Percentiles rank a stretch among this genome's conserved stretches.
Evolutionary conservation across 1,140 invertebrate genomes (phyloP).

Genomic region (Drosophila albomicans): DNA sequence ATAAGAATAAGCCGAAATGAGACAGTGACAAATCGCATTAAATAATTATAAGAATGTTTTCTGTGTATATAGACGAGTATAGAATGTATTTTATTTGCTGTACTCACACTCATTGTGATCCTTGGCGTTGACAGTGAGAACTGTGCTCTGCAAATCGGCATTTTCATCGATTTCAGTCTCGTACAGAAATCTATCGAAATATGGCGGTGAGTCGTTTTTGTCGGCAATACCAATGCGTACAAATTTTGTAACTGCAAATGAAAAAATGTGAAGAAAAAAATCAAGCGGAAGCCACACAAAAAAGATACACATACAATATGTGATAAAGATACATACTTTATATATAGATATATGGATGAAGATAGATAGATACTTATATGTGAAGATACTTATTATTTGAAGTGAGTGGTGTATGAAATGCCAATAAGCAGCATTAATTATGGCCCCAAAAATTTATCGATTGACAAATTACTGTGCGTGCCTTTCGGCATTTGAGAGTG

Average conservation of each 20-base stretch:
- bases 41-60: slow-evolving; percentile 23
- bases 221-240: slow-evolving; percentile 86
- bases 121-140: slow-evolving; percentile 89
- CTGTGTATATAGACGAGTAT: neutral
- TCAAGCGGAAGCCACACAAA: slow-evolving; percentile 43
- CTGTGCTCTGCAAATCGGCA: slow-evolving; percentile 89
- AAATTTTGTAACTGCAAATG: slow-evolving; percentile 86
- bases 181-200: slow-evolving; percentile 89
- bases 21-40: slow-evolving; percentile 47
- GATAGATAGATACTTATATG: slow-evolving; percentile 4
- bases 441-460: slow-evolving; percentile 72
- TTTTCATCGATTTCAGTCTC: slow-evolving; percentile 90
- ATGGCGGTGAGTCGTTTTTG: slow-evolving; percentile 90
- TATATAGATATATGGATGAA: slow-evolving; percentile 11
- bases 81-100: slow-evolving; percentile 21
- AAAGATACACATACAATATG: slow-evolving; percentile 44
- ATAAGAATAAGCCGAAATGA: slow-evolving; percentile 4
- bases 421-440: slow-evolving; percentile 82
- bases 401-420: slow-evolving; percentile 67
- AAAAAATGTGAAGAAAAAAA: slow-evolving; percentile 41
- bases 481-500: slow-evolving; percentile 38
- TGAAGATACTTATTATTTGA: slow-evolving; percentile 17
- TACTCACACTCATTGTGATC: slow-evolving; percentile 89
- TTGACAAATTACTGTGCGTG: slow-evolving; percentile 80
- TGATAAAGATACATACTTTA: neutral